These are phyloP conservation scores for Stichodactyla helianthus DNA, from an alignment of 64 coral and sea anemone species.

Conservation along the genomic window DNA sequence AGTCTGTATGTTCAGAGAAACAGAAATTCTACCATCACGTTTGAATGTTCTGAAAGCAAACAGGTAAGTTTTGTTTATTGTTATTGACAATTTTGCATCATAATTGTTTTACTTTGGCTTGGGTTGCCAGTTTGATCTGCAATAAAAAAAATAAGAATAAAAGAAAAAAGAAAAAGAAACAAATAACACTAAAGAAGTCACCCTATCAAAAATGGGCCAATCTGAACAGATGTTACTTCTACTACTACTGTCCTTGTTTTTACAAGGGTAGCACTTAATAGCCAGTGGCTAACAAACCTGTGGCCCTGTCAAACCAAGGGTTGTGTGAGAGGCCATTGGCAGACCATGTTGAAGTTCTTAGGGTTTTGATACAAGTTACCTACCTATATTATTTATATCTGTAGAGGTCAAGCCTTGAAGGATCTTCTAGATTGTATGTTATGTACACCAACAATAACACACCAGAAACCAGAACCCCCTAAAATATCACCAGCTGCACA, in stretches of 20 bases:
- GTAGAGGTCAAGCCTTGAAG: slow-evolving; percentile 35
- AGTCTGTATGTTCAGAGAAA: slow-evolving; percentile 85
- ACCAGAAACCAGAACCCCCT: not conserved
- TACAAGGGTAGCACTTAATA: too few species aligned
- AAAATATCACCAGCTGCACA: slow-evolving; percentile 63
- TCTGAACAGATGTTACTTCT: too few species aligned
- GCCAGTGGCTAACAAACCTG: too few species aligned
- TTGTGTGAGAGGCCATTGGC: too few species aligned
- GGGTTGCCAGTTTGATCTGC: too few species aligned
- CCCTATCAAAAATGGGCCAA: too few species aligned
- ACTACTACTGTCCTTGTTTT: too few species aligned
- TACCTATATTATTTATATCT: not conserved
- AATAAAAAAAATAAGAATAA: too few species aligned
- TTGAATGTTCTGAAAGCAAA: slow-evolving; percentile 66
- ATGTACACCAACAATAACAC: slow-evolving; percentile 20
- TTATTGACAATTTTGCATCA: not conserved
- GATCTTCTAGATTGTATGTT: slow-evolving; percentile 25
- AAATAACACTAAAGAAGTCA: too few species aligned
- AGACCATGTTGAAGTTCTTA: too few species aligned
- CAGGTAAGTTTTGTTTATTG: slow-evolving; percentile 58
- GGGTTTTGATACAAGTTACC: not conserved
- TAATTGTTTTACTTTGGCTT: not conserved
- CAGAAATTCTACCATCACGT: slow-evolving; percentile 60
- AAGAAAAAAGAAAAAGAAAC: too few species aligned
- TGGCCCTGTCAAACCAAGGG: too few species aligned